Base-by-base conservation (phyloP, 2,888 invertebrate genomes). In the Muscina levida region DNA sequence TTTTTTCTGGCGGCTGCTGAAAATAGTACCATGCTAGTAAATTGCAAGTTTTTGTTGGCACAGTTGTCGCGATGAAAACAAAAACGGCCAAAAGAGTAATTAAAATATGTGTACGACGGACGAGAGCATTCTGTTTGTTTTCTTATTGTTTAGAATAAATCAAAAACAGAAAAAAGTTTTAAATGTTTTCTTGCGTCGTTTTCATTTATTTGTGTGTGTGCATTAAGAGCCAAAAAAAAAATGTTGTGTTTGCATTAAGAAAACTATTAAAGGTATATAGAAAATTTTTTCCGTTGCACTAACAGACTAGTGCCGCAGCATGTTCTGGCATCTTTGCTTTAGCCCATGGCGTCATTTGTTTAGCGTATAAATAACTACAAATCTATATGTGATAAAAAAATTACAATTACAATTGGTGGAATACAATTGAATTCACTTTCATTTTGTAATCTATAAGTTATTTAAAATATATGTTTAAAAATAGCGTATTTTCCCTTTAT, bases 1-100 rank as follows among this genome's bases (percentile, higher is more conserved):
- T 66, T 17, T 2, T 42, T 70, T 65, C 44, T 71, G 57, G 46
- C 31, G 46, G 46, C 46, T n/a, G 46, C n/a, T 46, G 46, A 46
- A 46, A 46, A 46, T 46, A 46, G 46, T 15, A 46, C n/a, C 5
- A 4, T n/a, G n/a, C n/a, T n/a, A n/a, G n/a, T n/a, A n/a, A n/a
- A n/a, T n/a, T n/a, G 46, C 5, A 46, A 17, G n/a, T 46, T 46
- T 4, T 46, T 46, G 46, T 46, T 46, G 46, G n/a, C n/a, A n/a
- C 31, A 5, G 3, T 46, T 46, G 46, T n/a, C 17, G 5, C n/a
- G 17, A 46, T n/a, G 13, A 4, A 46, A 46, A 46, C 46, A 17
- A 46, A n/a, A 46, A 46, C 46, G n/a, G n/a, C n/a, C n/a, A 46
- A n/a, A 46, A 5, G 15, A 46, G 15, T 46, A 46, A 46, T 46